These are phyloP conservation scores for Tinea semifulvella DNA, from an alignment of 2,888 invertebrate species.

Conservation along the genomic window DNA sequence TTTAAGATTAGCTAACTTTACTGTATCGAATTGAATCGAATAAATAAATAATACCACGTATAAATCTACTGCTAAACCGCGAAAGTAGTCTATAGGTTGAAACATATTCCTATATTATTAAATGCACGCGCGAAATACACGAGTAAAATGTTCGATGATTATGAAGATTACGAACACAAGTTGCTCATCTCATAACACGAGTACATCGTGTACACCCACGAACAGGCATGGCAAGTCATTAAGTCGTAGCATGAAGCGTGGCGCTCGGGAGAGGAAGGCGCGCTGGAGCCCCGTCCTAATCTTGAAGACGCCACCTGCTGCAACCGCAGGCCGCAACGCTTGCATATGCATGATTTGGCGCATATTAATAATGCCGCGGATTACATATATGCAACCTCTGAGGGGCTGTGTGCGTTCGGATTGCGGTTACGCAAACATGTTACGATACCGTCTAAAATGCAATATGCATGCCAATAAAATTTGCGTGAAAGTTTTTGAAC, in stretches of 20 bases:
- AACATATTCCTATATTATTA: too few species aligned
- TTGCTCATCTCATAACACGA: conserved; percentile 14
- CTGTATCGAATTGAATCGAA: too few species aligned
- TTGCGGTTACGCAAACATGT: conserved; percentile 9
- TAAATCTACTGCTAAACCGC: too few species aligned
- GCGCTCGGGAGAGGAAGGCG: conserved; percentile 11
- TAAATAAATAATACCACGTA: too few species aligned
- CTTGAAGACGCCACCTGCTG: conserved; percentile 38
- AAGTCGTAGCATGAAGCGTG: conserved; percentile 23
- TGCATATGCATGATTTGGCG: conserved; percentile 41
- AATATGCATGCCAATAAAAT: too few species aligned
- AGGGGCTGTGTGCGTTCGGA: conserved; percentile 11
- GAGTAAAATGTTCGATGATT: too few species aligned
- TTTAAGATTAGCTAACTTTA: too few species aligned
- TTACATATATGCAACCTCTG: conserved; percentile 20
- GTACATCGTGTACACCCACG: conserved; percentile 8
- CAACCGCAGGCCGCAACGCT: conserved; percentile 16
- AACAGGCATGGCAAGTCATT: conserved; percentile 28
- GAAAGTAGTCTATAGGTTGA: too few species aligned
- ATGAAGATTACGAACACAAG: conserved; percentile 6
- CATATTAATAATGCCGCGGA: conserved; percentile 44
- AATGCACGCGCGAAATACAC: too few species aligned
- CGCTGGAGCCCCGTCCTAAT: conserved; percentile 21
- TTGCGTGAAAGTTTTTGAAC: too few species aligned
- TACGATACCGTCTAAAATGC: neutral